Evolutionary conservation across 2,888 invertebrate species (phyloP).

Genomic region (Microctonus brassicae): DNA sequence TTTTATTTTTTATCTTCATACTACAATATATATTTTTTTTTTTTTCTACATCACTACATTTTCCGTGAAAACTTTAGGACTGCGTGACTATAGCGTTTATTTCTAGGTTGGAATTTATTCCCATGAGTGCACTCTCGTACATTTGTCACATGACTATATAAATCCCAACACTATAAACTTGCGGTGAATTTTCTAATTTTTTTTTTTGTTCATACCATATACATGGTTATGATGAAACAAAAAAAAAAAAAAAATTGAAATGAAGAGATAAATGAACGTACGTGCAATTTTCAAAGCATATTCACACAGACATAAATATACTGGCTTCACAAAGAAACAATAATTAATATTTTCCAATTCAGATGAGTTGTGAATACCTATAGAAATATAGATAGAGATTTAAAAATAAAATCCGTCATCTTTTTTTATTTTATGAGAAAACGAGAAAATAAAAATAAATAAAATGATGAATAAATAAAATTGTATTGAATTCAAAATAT

Average conservation of each 20-base stretch:
- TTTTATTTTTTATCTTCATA: neutral
- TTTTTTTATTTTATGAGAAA: neutral
- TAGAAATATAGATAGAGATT: neutral
- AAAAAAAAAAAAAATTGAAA: slow-evolving; percentile 1
- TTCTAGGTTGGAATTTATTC: slow-evolving; percentile 41
- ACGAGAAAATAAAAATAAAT: neutral
- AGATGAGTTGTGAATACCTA: neutral
- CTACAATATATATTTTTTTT: neutral
- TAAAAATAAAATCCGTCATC: neutral
- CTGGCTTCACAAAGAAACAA: neutral
- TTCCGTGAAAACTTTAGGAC: slow-evolving; percentile 32
- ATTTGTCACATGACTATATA: slow-evolving; percentile 28
- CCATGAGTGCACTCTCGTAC: slow-evolving; percentile 26
- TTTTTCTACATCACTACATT: neutral
- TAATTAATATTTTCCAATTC: neutral
- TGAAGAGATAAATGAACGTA: slow-evolving; percentile 2
- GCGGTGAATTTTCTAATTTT: neutral
- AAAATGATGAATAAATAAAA: slow-evolving; percentile 11
- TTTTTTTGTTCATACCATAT: neutral
- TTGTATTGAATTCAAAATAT: slow-evolving; percentile 16
- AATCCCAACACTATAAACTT: neutral
- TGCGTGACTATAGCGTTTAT: slow-evolving; percentile 37
- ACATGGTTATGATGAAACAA: neutral
- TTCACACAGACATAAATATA: no score
- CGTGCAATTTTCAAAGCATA: neutral